Evolutionary conservation across 2,888 invertebrate genomes (phyloP).

Genomic region (Erebia aethiops): DNA sequence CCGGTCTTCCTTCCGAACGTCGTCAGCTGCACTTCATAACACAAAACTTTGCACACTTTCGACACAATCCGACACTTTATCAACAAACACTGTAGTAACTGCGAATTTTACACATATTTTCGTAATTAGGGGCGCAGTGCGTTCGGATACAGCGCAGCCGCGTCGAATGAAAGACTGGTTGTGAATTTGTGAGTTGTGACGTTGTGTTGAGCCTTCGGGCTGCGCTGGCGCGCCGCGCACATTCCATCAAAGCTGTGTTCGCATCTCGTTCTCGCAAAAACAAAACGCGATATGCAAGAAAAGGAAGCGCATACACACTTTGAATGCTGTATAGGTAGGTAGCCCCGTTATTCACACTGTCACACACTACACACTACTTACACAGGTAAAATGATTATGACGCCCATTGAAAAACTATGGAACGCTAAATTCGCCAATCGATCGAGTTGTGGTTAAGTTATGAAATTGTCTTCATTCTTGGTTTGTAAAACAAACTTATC

Average conservation of each 20-base stretch:
- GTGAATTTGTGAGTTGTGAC: slow-evolving; percentile 46
- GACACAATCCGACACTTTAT: slow-evolving; percentile 68
- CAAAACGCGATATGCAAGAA: slow-evolving; percentile 41
- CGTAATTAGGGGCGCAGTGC: slow-evolving; percentile 58
- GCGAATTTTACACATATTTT: slow-evolving; percentile 76
- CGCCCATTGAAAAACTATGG: slow-evolving; percentile 42
- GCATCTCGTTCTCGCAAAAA: slow-evolving; percentile 56
- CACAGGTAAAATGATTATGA: slow-evolving; percentile 61
- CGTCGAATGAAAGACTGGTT: slow-evolving; percentile 72
- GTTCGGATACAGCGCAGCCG: slow-evolving; percentile 59
- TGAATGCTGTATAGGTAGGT: slow-evolving; percentile 61
- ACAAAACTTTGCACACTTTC: slow-evolving; percentile 66
- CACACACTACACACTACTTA: no score
- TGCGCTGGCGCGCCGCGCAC: slow-evolving; percentile 71
- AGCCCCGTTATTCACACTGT: slow-evolving; percentile 76
- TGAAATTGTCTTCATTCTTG: slow-evolving; percentile 23
- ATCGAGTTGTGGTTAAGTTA: slow-evolving; percentile 37
- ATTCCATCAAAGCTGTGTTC: slow-evolving; percentile 67
- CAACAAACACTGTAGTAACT: slow-evolving; percentile 66
- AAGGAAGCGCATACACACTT: slow-evolving; percentile 48
- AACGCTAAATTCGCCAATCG: slow-evolving; percentile 44
- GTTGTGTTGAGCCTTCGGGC: slow-evolving; percentile 51
- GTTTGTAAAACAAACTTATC: no score
- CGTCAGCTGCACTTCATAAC: slow-evolving; percentile 79
- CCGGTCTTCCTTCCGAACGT: slow-evolving; percentile 66